A percentile compares a stretch with the other conserved stretches of the same genome.
phyloP scores from a whole-genome alignment of 2,113 vertebrate species.

The Amia ocellicauda region DNA sequence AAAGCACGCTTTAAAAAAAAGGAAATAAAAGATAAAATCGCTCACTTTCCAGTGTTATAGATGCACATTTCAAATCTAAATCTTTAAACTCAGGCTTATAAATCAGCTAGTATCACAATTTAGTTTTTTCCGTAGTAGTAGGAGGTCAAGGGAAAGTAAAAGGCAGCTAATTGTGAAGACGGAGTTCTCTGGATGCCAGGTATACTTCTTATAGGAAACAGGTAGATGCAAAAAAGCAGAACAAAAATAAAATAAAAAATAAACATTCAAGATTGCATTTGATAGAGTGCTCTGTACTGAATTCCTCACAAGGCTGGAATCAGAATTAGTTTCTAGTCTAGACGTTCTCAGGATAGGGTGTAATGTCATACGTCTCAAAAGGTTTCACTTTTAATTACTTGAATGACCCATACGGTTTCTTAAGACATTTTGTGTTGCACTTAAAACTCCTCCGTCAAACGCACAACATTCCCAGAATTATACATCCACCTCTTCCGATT shows the following conservation, averaged over 20 bases:
- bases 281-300: neutral
- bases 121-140: neutral
- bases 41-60: neutral
- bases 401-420: constrained; percentile 1
- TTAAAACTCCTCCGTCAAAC: constrained; percentile 12
- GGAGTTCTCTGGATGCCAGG: constrained; percentile 9
- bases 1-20: neutral
- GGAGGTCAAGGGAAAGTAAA: neutral
- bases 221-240: neutral
- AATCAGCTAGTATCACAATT: neutral
- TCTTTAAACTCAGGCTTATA: constrained; percentile 3
- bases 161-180: neutral
- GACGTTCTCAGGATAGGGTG: too few relatives aligned
- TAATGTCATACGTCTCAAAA: neutral
- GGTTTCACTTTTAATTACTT: neutral
- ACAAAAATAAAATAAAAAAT: constrained; percentile 12
- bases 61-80: constrained; percentile 3
- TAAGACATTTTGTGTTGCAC: constrained; percentile 11
- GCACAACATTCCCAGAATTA: constrained; percentile 17
- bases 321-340: neutral
- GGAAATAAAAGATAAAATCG: neutral
- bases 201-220: neutral
- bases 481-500: neutral
- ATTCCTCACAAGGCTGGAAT: neutral
- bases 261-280: constrained; percentile 19